A percentile compares a stretch with the other conserved stretches of the same genome.
Evolutionary conservation across 2,797 vertebrate genomes (phyloP).

Genomic region (Valencia hispanica): DNA sequence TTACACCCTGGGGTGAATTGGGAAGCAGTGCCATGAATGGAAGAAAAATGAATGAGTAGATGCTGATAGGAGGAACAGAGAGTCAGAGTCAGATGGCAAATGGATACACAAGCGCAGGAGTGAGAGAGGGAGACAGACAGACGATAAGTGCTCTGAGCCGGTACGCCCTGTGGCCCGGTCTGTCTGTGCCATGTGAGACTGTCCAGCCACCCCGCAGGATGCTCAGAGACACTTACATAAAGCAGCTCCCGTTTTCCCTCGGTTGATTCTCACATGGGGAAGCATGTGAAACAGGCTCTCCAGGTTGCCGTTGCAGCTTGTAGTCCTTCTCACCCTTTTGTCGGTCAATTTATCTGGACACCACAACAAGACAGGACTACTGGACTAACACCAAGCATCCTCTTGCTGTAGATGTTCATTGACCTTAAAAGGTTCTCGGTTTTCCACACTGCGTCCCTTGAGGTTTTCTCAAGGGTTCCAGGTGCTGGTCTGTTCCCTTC

Average conservation of each 20-base stretch:
- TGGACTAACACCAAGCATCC: constrained; percentile 5
- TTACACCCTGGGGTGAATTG: constrained; percentile 58
- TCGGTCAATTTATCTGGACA: constrained; percentile 39
- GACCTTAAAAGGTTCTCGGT: constrained; percentile 1
- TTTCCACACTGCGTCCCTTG: background rate
- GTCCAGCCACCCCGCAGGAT: constrained; percentile 56
- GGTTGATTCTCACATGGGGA: constrained; percentile 67
- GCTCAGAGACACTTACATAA: constrained; percentile 78
- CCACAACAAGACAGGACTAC: constrained; percentile 21
- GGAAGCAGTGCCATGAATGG: constrained; percentile 44
- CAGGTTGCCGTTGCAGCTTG: constrained; percentile 36
- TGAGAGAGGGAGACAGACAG: constrained; percentile 14
- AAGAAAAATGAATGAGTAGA: constrained; percentile 1
- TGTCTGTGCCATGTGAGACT: constrained; percentile 64
- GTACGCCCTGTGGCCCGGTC: constrained; percentile 30
- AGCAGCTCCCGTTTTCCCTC: constrained; percentile 59
- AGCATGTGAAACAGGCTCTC: constrained; percentile 69
- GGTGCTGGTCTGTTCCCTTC: constrained; percentile 1
- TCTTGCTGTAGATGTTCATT: background rate
- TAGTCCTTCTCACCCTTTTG: constrained; percentile 42
- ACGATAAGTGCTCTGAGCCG: constrained; percentile 33
- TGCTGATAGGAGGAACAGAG: constrained; percentile 17
- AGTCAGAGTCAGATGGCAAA: constrained; percentile 9
- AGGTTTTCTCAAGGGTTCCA: constrained; percentile 21
- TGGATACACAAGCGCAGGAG: constrained; percentile 23